Conservation (phyloP, 2,797 vertebrate species). For the Gephyroberyx darwinii region DNA sequence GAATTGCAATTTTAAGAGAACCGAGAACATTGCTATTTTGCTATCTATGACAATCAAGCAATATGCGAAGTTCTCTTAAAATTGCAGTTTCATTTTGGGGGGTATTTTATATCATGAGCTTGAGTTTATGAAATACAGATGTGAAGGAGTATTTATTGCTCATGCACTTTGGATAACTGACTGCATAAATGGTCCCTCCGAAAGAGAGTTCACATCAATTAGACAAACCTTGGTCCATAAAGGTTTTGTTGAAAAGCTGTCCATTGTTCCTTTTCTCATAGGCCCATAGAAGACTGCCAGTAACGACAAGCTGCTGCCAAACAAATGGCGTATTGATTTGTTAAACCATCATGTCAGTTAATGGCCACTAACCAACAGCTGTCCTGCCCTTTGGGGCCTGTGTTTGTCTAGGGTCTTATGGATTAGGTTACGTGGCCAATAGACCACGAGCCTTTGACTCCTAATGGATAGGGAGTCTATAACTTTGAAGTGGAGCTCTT, state of each 20-base stretch:
- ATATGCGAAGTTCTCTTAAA: too few species aligned
- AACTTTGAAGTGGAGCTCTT: conserved; percentile 13
- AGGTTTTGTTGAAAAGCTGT: neutral
- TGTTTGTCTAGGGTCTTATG: conserved; percentile 44
- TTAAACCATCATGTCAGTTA: conserved; percentile 19
- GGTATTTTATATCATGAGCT: too few species aligned
- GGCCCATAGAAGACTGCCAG: neutral
- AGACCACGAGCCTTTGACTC: conserved; percentile 18
- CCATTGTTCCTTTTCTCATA: neutral
- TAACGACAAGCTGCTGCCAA: conserved; percentile 17
- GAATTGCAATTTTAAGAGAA: too few species aligned
- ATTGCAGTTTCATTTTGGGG: too few species aligned
- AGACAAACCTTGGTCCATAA: neutral
- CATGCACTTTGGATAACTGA: too few species aligned
- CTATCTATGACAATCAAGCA: too few species aligned
- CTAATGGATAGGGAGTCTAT: conserved; percentile 4
- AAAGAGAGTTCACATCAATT: neutral
- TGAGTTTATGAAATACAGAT: too few species aligned
- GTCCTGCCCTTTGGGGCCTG: neutral
- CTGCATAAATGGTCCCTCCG: too few species aligned
- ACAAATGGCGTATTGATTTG: conserved; percentile 38
- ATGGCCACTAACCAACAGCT: conserved; percentile 16
- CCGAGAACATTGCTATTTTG: too few species aligned
- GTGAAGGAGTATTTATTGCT: too few species aligned
- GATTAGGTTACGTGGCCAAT: conserved; percentile 33